Conservation (phyloP, 2,797 vertebrate genomes). For the Pristis pectinata region DNA sequence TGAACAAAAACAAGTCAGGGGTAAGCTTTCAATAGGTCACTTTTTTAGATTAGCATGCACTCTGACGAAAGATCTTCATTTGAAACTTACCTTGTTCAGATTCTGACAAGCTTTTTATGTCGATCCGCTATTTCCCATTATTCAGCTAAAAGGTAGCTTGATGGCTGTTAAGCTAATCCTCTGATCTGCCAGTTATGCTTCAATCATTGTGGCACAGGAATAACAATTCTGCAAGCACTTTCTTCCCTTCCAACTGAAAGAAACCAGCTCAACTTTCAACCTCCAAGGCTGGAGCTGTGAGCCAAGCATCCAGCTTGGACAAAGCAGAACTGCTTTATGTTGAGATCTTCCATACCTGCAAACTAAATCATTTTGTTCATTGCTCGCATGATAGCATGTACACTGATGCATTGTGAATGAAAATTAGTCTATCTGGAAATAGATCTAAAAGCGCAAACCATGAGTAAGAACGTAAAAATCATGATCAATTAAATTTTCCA, state of each 20-base stretch:
- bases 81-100: background rate
- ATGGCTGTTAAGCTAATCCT: background rate
- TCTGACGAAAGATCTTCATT: background rate
- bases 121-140: background rate
- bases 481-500: background rate
- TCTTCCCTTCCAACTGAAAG: background rate
- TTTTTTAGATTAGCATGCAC: background rate
- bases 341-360: background rate
- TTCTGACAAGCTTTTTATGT: background rate
- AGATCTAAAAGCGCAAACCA: background rate
- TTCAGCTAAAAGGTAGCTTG: background rate
- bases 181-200: background rate
- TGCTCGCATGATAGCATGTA: background rate
- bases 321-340: background rate
- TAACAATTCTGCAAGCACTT: background rate
- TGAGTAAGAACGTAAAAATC: background rate
- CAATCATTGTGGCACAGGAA: background rate
- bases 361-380: background rate
- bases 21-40: background rate
- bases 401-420: background rate
- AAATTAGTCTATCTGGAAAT: background rate
- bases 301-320: background rate
- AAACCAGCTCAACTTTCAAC: background rate
- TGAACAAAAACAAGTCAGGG: background rate
- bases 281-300: background rate